These are phyloP conservation scores for Ephialtes manifestator DNA, from an alignment of 2,888 invertebrate genomes.

Conservation along the genomic window DNA sequence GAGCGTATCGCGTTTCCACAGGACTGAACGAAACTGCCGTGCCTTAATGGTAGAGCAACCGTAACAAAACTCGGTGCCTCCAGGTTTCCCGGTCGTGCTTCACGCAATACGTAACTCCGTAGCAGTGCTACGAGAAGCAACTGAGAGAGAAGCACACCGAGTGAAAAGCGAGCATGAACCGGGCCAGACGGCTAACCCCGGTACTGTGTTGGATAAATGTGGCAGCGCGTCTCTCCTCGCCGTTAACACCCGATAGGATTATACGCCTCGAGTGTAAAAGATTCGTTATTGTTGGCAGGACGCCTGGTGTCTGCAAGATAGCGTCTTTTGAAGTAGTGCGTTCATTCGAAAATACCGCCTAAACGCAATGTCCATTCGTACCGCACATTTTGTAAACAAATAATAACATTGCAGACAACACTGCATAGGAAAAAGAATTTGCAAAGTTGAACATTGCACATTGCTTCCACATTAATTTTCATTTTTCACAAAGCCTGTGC, in stretches of 20 bases:
- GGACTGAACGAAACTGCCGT: conserved; percentile 77
- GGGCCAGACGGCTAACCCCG: conserved; percentile 25
- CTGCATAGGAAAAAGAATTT: too few species aligned
- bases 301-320: conserved; percentile 62
- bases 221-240: conserved; percentile 35
- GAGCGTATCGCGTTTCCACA: conserved; percentile 84
- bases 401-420: neutral
- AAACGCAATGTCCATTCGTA: neutral
- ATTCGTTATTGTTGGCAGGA: conserved; percentile 64
- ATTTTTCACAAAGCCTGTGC: too few species aligned
- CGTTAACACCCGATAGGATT: conserved; percentile 68
- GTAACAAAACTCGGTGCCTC: conserved; percentile 75
- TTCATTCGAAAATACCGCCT: conserved; percentile 8
- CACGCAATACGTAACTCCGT: conserved; percentile 53
- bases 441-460: too few species aligned
- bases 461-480: too few species aligned
- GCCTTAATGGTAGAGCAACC: conserved; percentile 74
- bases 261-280: conserved; percentile 66
- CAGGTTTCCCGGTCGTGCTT: conserved; percentile 37
- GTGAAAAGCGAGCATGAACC: conserved; percentile 36
- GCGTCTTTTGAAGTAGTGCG: conserved; percentile 27
- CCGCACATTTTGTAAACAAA: neutral
- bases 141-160: conserved; percentile 39
- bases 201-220: conserved; percentile 49
- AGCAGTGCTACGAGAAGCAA: conserved; percentile 5